Evolutionary conservation across 2,888 invertebrate species (phyloP).

Genomic region (Chloroclystis v-ata): DNA sequence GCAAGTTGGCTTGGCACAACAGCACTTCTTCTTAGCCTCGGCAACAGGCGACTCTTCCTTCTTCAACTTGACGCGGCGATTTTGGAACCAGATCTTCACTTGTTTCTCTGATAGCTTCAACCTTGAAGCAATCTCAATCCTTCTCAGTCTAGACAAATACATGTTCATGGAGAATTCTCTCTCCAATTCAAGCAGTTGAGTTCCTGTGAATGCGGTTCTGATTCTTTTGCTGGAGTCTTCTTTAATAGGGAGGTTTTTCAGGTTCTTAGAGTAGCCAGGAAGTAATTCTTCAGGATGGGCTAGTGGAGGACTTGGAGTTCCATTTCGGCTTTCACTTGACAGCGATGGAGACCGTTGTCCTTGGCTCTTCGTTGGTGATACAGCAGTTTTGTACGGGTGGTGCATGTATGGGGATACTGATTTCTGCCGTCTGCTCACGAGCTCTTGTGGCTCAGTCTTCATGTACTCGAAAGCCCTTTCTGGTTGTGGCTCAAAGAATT

Average conservation of each 20-base stretch:
- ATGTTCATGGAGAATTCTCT: constrained; percentile 93
- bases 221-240: constrained; percentile 90
- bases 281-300: constrained; percentile 67
- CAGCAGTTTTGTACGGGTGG: constrained; percentile 61
- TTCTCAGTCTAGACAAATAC: constrained; percentile 91
- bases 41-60: constrained; percentile 85
- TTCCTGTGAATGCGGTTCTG: constrained; percentile 95
- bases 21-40: constrained; percentile 60
- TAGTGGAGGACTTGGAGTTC: constrained; percentile 76
- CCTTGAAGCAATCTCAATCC: constrained; percentile 95
- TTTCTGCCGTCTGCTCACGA: constrained; percentile 58
- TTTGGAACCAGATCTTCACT: constrained; percentile 97
- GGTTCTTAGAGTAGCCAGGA: constrained; percentile 63
- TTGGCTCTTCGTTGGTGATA: constrained; percentile 62
- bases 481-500: constrained; percentile 47
- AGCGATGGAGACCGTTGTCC: constrained; percentile 63
- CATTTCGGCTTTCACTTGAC: constrained; percentile 73
- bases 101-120: constrained; percentile 94
- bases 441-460: constrained; percentile 60
- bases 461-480: constrained; percentile 54
- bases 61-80: constrained; percentile 94
- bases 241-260: constrained; percentile 69
- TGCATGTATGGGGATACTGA: constrained; percentile 65
- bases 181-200: constrained; percentile 91
- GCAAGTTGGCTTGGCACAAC: constrained; percentile 57